These are phyloP conservation scores for Rhincodon typus DNA, from an alignment of 2,797 vertebrate genomes.

Conservation along the genomic window DNA sequence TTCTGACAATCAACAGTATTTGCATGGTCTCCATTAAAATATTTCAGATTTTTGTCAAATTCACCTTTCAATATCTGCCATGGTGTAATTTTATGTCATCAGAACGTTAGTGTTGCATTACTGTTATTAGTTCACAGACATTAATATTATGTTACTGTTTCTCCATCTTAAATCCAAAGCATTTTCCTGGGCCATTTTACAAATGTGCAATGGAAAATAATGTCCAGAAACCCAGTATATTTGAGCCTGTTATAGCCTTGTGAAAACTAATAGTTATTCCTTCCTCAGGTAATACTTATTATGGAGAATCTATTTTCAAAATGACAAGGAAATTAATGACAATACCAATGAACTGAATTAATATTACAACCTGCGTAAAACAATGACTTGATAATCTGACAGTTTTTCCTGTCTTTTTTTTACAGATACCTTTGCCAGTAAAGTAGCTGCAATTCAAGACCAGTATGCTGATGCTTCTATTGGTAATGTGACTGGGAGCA, in stretches of 20 bases:
- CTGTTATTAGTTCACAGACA: no score
- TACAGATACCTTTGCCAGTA: slow-evolving; percentile 95
- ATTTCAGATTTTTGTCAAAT: no score
- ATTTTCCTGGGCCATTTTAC: background rate
- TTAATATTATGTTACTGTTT: no score
- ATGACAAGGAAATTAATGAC: background rate
- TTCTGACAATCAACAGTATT: no score
- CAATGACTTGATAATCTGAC: background rate
- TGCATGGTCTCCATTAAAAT: no score
- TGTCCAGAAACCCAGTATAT: background rate
- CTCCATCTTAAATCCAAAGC: background rate
- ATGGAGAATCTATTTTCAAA: background rate
- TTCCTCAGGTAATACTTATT: no score
- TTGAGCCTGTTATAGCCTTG: background rate
- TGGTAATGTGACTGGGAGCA: slow-evolving; percentile 93
- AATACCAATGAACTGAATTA: background rate
- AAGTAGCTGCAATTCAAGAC: slow-evolving; percentile 87
- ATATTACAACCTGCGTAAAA: background rate
- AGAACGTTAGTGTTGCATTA: no score
- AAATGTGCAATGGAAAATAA: background rate
- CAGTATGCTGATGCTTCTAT: slow-evolving; percentile 95
- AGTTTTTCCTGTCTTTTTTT: slow-evolving; percentile 33
- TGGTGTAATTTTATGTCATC: no score
- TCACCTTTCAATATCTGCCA: no score
- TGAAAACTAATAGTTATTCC: background rate